A percentile compares a stretch with the other conserved stretches of the same genome.
These are phyloP conservation scores for Micropterix aruncella DNA, from an alignment of 2,888 invertebrate species.

Conservation along the genomic window DNA sequence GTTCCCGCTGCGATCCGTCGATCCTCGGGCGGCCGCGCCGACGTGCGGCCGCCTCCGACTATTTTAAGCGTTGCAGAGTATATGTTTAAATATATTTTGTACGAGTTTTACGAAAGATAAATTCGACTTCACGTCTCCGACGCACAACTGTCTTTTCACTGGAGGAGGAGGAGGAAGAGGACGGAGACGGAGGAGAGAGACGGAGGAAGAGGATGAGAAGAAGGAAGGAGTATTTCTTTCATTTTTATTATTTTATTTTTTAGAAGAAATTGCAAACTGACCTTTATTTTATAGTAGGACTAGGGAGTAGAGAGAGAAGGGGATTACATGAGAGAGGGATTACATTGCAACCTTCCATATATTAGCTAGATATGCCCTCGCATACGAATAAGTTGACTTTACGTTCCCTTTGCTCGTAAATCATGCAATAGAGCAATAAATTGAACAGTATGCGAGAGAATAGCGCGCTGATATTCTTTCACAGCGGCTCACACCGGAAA, in stretches of 20 bases:
- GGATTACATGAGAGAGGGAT: too few species aligned
- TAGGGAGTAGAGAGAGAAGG: too few species aligned
- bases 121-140: constrained; percentile 36
- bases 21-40: neutral
- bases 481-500: too few species aligned
- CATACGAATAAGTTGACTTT: too few species aligned
- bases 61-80: constrained; percentile 44
- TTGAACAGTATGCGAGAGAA: too few species aligned
- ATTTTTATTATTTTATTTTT: neutral
- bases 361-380: too few species aligned
- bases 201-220: neutral
- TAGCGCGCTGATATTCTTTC: too few species aligned
- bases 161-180: constrained; percentile 18
- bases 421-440: too few species aligned
- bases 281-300: too few species aligned
- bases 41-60: constrained; percentile 33
- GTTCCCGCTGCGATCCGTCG: constrained; percentile 2
- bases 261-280: too few species aligned
- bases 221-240: neutral
- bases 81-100: constrained; percentile 46
- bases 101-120: constrained; percentile 43
- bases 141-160: constrained; percentile 37
- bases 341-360: too few species aligned
- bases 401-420: too few species aligned
- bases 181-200: neutral